Conservation (phyloP, 1,140 invertebrate genomes). For the Macrobrachium nipponense region DNA sequence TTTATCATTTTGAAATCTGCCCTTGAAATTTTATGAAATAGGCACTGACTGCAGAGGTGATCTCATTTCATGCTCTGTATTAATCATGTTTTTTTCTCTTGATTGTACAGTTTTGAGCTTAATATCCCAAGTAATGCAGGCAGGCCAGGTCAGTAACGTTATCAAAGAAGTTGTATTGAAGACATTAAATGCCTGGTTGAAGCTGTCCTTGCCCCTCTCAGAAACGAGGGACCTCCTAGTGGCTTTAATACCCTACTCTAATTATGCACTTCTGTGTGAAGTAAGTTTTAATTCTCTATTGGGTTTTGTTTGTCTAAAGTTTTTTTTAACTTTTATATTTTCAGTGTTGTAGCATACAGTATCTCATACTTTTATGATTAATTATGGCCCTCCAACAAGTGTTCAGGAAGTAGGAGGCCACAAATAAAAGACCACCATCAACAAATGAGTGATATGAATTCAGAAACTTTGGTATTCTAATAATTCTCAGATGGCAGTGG, state of each 20-base stretch:
- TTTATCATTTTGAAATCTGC: not conserved
- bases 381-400: no score
- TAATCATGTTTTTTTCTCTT: conserved; percentile 8
- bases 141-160: conserved; percentile 61
- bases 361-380: no score
- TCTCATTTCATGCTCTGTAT: not conserved
- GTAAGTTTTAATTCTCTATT: conserved; percentile 20
- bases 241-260: conserved; percentile 61
- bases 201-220: conserved; percentile 60
- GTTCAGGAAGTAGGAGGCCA: no score
- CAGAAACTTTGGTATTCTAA: no score
- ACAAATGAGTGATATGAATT: no score
- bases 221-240: conserved; percentile 63
- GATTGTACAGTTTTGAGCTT: conserved; percentile 55
- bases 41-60: no score
- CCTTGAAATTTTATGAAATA: not conserved
- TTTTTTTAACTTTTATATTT: not conserved
- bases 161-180: conserved; percentile 62
- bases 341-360: no score
- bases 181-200: conserved; percentile 61
- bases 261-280: conserved; percentile 63
- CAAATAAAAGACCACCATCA: no score
- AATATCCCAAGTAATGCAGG: conserved; percentile 62
- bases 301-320: not conserved
- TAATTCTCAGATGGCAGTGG: no score